Percentiles rank a stretch among this genome's conserved stretches.
These are phyloP conservation scores for Numenius phaeopus DNA, from an alignment of 2,797 vertebrate genomes.

Conservation along the genomic window DNA sequence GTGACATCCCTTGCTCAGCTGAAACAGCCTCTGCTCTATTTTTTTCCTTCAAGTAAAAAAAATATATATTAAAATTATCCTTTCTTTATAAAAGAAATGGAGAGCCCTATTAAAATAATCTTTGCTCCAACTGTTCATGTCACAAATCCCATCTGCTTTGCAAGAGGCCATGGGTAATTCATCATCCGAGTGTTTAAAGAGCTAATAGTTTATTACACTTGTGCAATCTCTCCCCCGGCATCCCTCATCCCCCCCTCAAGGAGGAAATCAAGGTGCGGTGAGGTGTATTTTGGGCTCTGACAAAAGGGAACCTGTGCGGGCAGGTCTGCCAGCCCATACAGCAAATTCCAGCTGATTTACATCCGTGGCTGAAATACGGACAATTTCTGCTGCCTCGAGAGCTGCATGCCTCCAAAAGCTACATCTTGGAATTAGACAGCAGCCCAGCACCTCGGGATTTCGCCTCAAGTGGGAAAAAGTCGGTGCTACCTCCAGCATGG, in stretches of 20 bases:
- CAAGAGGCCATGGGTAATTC: neutral
- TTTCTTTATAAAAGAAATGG: neutral
- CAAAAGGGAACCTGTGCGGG: neutral
- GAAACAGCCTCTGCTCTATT: neutral
- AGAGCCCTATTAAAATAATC: neutral
- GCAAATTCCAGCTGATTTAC: neutral
- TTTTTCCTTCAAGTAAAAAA: neutral
- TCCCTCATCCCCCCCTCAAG: neutral
- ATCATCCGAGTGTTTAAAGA: neutral
- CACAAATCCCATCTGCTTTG: neutral
- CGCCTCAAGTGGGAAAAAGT: neutral
- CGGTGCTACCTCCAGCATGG: neutral
- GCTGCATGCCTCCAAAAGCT: neutral
- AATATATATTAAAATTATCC: neutral
- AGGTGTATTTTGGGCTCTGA: neutral
- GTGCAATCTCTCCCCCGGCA: neutral
- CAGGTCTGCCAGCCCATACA: neutral
- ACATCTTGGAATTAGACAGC: neutral
- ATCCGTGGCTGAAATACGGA: rapidly evolving
- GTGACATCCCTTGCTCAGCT: neutral
- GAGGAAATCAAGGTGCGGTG: neutral
- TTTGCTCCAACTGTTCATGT: neutral
- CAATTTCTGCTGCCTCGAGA: neutral
- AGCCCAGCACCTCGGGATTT: neutral
- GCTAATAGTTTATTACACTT: neutral